Evolutionary conservation across 2,797 vertebrate species (phyloP), one percentile per base, ranked within the genome.

Genomic region (Diglossa cyanea): DNA sequence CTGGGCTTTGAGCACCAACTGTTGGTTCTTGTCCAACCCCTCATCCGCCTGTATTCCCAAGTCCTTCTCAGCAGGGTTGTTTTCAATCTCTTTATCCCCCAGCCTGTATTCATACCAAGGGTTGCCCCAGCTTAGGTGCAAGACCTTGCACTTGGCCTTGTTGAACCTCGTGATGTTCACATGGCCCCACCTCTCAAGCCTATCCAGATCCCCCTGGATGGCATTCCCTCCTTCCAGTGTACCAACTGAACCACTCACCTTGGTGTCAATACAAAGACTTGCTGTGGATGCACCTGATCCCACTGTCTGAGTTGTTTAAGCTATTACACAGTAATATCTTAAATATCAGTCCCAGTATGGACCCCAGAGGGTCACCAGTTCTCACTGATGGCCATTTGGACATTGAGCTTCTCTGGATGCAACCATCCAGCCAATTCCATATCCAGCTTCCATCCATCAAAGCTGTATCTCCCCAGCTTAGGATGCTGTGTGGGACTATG

Each of bases 281-380:
- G 24, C 20, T 50, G 57, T 30, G 57, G 44, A 50, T 50, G 37
- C 28, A 26, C 50, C 17, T 45, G 50, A 70, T 45, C 58, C 57
- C 50, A 51, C 65, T 30, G 42, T 28, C 35, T 37, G 25, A 0
- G 0, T 45, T 20, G 30, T 30, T 51, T 39, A 57, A 57, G 20
- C 7, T 13, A 28, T 19, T 23, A 19, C 26, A 44, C 20, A 47
- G 5, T 23, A 58, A 18, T 58, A 58, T 18, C 35, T 26, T 58
- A 58, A 26, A 26, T 60, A 35, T 24, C 0, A 0, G 33, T 26
- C 33, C 50, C 30, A 23, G 0, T 33, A 33, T 6, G 7, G 44
- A 50, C 13, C n/a, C 14, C 5, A 18, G 44, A 23, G 7, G 44
- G 39, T 37, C 12, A 51, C 20, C n/a, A 63, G 30, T 58, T 26